Base-by-base conservation (phyloP, 64 coral and sea anemone species). In the Platygyra sinensis region DNA sequence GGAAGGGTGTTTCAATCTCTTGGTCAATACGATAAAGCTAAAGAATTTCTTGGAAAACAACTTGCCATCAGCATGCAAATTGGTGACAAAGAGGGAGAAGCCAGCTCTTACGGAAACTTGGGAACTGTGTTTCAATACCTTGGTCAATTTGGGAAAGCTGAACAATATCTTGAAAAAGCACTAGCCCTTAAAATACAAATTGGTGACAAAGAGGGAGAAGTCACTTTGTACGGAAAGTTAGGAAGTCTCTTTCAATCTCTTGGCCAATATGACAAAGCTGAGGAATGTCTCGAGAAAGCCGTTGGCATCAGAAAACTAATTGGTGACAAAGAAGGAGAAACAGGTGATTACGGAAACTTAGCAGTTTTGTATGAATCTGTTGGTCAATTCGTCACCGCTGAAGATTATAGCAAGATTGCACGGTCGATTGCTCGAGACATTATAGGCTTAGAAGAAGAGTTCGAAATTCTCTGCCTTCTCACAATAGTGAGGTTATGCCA, bases 101-200 rank as follows among this genome's bases (percentile, higher is more conserved):
- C 62, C 3, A 46, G 42, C 1, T 46, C 5, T 2, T 65, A 65
- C 3, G 62, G 62, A n/a, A n/a, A 65, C 1, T 19, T 65, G 24
- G 62, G 62, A 65, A 65, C 62, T 22, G 18, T 65, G 62, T 65
- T 65, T 65, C 17, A 1, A 22, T n/a, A 20, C 13, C 20, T 78
- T 25, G 49, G 39, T 78, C 6, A 51, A 78, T 55, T 55, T 52
- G 39, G 55, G 19, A 78, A 78, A 25, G 75, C 75, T 78, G 55
- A 78, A 78, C 24, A 78, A 52, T 52, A 78, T 52, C 38, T 52
- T 52, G 75, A 52, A 24, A 78, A 55, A 78, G 75, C 75, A 78
- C 75, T 78, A 25, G 38, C 39, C 38, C 55, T 78, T 0, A 54
- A 8, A 19, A 65, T 2, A 8, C 5, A 65, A 65, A 65, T 24